A percentile compares a stretch with the other conserved stretches of the same genome.
Conservation (phyloP, 2,113 vertebrate species). For the Clupea harengus region DNA sequence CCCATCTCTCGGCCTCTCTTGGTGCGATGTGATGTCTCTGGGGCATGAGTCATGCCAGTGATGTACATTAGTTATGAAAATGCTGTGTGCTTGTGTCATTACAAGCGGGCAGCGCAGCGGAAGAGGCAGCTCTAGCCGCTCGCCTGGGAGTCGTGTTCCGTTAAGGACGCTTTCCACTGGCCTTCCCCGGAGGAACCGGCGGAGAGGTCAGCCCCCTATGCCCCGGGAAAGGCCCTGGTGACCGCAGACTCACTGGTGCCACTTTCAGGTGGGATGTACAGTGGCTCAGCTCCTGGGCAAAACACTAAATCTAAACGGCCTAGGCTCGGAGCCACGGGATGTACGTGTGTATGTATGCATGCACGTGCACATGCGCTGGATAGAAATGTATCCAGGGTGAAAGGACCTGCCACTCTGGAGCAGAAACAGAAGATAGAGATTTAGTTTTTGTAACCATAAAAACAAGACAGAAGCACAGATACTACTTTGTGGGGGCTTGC, state of each 20-base stretch:
- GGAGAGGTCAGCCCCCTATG: background rate
- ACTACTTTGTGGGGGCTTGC: background rate
- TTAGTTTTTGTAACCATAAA: background rate
- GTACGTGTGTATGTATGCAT: background rate
- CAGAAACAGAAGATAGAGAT: background rate
- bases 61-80: constrained; percentile 33
- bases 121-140: constrained; percentile 4
- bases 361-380: background rate
- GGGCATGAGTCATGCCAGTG: constrained; percentile 36
- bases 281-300: background rate
- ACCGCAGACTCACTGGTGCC: background rate
- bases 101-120: constrained; percentile 6
- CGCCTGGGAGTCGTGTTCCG: background rate
- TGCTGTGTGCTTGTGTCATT: constrained; percentile 19
- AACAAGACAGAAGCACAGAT: background rate
- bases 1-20: constrained; percentile 14
- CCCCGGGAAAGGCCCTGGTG: background rate
- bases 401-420: background rate
- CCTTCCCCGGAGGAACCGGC: background rate
- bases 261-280: background rate
- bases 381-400: background rate
- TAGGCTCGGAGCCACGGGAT: background rate
- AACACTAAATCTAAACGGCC: background rate
- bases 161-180: background rate
- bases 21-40: constrained; percentile 10